These are phyloP conservation scores for Stratiomys singularior DNA, from an alignment of 2,888 invertebrate species.

Conservation along the genomic window DNA sequence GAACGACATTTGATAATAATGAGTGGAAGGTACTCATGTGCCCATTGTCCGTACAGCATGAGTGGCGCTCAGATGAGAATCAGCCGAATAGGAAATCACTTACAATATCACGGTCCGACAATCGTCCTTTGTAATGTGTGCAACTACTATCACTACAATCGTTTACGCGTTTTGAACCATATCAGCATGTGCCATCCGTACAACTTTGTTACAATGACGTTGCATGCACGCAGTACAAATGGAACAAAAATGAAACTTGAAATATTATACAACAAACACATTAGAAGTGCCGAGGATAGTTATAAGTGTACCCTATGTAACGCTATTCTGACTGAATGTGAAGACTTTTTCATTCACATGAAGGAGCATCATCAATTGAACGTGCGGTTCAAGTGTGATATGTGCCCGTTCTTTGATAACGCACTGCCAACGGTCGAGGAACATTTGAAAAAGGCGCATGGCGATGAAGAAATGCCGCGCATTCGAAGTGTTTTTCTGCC, in stretches of 20 bases:
- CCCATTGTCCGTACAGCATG: slow-evolving; percentile 31
- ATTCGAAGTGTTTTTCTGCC: slow-evolving; percentile 29
- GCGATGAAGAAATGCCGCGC: background rate
- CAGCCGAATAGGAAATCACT: slow-evolving; percentile 27
- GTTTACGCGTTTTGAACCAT: slow-evolving; percentile 14
- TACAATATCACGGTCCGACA: slow-evolving; percentile 31
- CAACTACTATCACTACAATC: slow-evolving; percentile 36
- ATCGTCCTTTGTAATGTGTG: slow-evolving; percentile 28
- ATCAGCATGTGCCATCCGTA: slow-evolving; percentile 35
- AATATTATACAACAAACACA: slow-evolving; percentile 22
- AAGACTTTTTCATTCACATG: slow-evolving; percentile 30
- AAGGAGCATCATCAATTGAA: slow-evolving; percentile 27
- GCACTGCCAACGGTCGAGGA: background rate
- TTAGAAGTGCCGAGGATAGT: slow-evolving; percentile 32
- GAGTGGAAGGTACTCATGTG: slow-evolving; percentile 32
- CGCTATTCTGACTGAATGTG: slow-evolving; percentile 28
- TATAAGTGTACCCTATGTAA: slow-evolving; percentile 34
- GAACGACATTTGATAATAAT: slow-evolving; percentile 13
- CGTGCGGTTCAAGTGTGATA: slow-evolving; percentile 26
- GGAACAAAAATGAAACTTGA: slow-evolving; percentile 25
- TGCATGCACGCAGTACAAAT: background rate
- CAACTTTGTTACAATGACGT: slow-evolving; percentile 11
- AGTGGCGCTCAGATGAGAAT: background rate
- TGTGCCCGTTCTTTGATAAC: slow-evolving; percentile 23
- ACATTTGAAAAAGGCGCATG: background rate